Base-by-base conservation (phyloP, 2,113 vertebrate genomes). In the Ictalurus punctatus region DNA sequence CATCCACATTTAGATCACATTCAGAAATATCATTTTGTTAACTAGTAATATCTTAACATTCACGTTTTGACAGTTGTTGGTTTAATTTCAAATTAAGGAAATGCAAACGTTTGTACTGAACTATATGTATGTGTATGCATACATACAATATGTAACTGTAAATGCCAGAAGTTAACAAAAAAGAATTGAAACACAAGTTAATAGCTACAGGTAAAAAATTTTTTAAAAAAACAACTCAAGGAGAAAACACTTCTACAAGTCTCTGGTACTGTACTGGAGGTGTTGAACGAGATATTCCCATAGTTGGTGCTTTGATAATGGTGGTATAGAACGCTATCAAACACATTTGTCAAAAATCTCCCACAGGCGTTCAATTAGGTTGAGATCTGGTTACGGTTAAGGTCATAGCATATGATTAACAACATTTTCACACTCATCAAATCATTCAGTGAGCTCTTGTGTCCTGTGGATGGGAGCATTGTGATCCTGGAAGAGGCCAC, bases 151-250 rank as follows among this genome's bases (percentile, higher is more conserved):
- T n/a, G 19, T 23, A 40, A 40, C 19, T 23, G 12, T 78, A 23
- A 76, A 44, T 86, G 69, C 25, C 44, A 44, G 9, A 84, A 37
- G 63, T n/a, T n/a, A 44, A 85, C 84, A 85, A 85, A 85, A 85
- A 74, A 74, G 27, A 73, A 58, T 34, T 12, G 30, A 86, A 73
- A 73, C 69, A 27, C 34, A 78, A 44, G 10, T 3, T 76, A 78
- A 44, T 4, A 79, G 12, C 25, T 79, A 52, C 25, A 79, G 23
- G 48, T 40, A 10, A n/a, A 52, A 40, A 10, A 52, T n/a, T n/a
- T n/a, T n/a, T n/a, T n/a, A 52, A 10, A 52, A 52, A 1, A 10
- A 52, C 34, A 34, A 25, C 10, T 16, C 19, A 25, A 76, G 9
- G 12, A 13, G 48, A 74, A 74, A 40, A 4, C 13, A 17, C 27